A percentile compares a stretch with the other conserved stretches of the same genome.
Conservation (phyloP, 2,888 invertebrate genomes). For the Caenorhabditis auriculariae region DNA sequence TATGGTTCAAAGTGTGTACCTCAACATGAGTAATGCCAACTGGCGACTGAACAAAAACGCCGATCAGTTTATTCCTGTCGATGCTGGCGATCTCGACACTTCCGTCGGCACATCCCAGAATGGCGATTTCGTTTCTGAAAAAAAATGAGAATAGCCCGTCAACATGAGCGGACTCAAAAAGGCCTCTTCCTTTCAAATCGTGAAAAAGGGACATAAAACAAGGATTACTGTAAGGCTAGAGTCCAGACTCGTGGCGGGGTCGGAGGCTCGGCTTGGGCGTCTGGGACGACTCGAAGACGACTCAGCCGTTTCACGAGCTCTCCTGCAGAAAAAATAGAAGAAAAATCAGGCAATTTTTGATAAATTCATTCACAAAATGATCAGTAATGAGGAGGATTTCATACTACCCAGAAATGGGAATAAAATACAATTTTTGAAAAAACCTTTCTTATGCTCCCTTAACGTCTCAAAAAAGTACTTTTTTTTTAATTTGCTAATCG, state of each 20-base stretch:
- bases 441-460: too few relatives aligned
- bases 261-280: too few relatives aligned
- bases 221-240: conserved; percentile 21
- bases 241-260: conserved; percentile 36
- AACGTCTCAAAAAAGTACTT: too few relatives aligned
- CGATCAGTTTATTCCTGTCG: conserved; percentile 34
- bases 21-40: conserved; percentile 32
- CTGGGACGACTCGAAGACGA: conserved; percentile 12
- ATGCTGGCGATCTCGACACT: conserved; percentile 44
- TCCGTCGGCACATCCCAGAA: conserved; percentile 54
- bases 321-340: too few relatives aligned
- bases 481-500: too few relatives aligned
- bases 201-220: not conserved
- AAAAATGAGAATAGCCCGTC: too few relatives aligned
- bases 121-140: conserved; percentile 30
- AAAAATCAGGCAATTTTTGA: too few relatives aligned
- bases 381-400: too few relatives aligned
- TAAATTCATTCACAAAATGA: too few relatives aligned
- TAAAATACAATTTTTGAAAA: too few relatives aligned
- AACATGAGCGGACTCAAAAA: not conserved
- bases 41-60: conserved; percentile 19
- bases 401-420: too few relatives aligned
- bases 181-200: too few relatives aligned
- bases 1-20: conserved; percentile 6
- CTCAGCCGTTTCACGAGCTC: conserved; percentile 18